Percentiles rank a stretch among this genome's conserved stretches.
These are phyloP conservation scores for Metacarcinus magister DNA, from an alignment of 2,888 invertebrate genomes.

Conservation along the genomic window DNA sequence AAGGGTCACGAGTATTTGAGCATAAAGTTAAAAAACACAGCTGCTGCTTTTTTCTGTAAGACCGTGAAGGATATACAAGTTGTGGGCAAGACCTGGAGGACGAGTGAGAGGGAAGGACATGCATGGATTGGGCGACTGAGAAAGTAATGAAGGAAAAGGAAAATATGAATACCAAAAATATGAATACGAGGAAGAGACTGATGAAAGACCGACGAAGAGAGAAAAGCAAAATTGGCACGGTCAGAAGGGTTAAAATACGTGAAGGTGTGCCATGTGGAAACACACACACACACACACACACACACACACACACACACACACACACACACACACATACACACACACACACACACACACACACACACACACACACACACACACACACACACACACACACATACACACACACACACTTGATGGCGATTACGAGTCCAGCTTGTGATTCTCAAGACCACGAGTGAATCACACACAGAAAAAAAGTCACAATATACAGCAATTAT, in stretches of 20 bases:
- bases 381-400: slow-evolving; percentile 13
- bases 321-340: neutral
- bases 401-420: neutral
- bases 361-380: slow-evolving; percentile 1
- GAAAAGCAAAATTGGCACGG: neutral
- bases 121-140: neutral
- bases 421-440: no score
- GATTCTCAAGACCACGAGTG: no score
- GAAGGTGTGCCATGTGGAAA: neutral
- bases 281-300: neutral
- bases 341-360: neutral
- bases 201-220: neutral
- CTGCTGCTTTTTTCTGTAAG: neutral
- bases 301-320: slow-evolving; percentile 2
- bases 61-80: slow-evolving; percentile 3
- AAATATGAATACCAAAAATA: neutral
- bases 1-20: neutral
- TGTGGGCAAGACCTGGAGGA: slow-evolving; percentile 1
- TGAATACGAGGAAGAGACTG: neutral
- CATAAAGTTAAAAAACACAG: neutral
- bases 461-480: no score
- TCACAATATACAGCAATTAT: neutral
- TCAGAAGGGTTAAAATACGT: neutral
- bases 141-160: neutral
- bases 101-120: neutral